Conservation (phyloP, 1,140 invertebrate genomes). For the Drosophila ficusphila region DNA sequence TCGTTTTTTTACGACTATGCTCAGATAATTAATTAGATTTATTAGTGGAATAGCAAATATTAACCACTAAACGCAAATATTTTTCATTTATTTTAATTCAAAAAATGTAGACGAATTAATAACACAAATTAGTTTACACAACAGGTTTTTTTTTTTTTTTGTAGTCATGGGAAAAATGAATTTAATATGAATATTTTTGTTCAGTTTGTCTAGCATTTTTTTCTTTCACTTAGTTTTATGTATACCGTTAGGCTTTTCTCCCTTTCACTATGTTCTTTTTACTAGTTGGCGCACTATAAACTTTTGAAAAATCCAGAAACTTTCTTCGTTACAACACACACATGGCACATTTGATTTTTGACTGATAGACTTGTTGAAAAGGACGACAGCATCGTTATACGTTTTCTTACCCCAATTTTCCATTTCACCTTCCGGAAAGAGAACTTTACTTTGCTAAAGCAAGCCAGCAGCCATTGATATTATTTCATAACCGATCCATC, state of each 20-base stretch:
- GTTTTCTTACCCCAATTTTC: neutral
- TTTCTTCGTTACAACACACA: conserved; percentile 20
- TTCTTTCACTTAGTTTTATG: no score
- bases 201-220: conserved; percentile 2
- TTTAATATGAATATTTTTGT: no score
- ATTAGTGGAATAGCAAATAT: neutral
- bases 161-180: no score
- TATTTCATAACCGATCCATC: conserved; percentile 34
- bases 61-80: neutral
- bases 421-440: neutral
- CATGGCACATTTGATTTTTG: conserved; percentile 59
- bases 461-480: conserved; percentile 11
- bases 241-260: neutral
- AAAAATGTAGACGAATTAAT: no score
- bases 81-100: no score
- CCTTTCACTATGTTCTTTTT: neutral
- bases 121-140: no score
- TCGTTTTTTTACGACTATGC: no score
- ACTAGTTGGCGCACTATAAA: conserved; percentile 7
- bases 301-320: conserved; percentile 6
- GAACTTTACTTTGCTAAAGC: neutral
- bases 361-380: conserved; percentile 75
- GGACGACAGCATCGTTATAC: conserved; percentile 49
- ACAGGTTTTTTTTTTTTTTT: no score
- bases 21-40: neutral